Evolutionary conservation across 2,797 vertebrate species (phyloP).

Genomic region (Epinephelus coioides): DNA sequence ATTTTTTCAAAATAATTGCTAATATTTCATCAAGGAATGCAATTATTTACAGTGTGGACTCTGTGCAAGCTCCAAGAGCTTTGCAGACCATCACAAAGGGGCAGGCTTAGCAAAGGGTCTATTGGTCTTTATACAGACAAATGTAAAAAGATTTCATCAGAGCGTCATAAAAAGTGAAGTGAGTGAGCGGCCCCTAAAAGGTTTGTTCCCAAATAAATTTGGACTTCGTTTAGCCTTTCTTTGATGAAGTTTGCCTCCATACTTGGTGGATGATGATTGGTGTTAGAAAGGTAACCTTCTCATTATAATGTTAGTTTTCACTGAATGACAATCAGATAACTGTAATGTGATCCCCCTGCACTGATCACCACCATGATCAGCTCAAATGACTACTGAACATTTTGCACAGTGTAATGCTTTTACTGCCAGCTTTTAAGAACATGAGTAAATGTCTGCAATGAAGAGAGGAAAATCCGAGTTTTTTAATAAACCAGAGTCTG

Average conservation of each 20-base stretch:
- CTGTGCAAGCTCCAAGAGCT: too few relatives aligned
- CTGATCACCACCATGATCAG: slow-evolving; percentile 17
- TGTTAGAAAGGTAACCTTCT: slow-evolving; percentile 6
- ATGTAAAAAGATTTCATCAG: not conserved
- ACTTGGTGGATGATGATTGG: not conserved
- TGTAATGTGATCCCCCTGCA: slow-evolving; percentile 20
- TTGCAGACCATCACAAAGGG: too few relatives aligned
- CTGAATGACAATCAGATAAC: slow-evolving; percentile 15
- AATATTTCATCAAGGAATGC: too few relatives aligned
- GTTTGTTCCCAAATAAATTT: not conserved
- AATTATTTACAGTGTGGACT: too few relatives aligned
- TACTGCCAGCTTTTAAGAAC: not conserved
- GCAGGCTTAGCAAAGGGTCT: too few relatives aligned
- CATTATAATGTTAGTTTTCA: slow-evolving; percentile 24
- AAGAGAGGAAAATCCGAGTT: slow-evolving; percentile 16
- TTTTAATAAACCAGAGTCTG: slow-evolving; percentile 11
- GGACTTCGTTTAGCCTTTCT: not conserved
- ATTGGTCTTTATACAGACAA: too few relatives aligned
- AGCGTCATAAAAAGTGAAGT: too few relatives aligned
- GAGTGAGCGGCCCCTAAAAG: not conserved
- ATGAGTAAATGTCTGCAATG: not conserved
- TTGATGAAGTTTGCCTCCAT: not conserved
- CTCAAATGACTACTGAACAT: slow-evolving; percentile 29
- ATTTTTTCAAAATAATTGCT: too few relatives aligned
- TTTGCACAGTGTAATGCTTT: slow-evolving; percentile 14